Conservation (phyloP, 1,140 invertebrate species). For the Drosophila orena region DNA sequence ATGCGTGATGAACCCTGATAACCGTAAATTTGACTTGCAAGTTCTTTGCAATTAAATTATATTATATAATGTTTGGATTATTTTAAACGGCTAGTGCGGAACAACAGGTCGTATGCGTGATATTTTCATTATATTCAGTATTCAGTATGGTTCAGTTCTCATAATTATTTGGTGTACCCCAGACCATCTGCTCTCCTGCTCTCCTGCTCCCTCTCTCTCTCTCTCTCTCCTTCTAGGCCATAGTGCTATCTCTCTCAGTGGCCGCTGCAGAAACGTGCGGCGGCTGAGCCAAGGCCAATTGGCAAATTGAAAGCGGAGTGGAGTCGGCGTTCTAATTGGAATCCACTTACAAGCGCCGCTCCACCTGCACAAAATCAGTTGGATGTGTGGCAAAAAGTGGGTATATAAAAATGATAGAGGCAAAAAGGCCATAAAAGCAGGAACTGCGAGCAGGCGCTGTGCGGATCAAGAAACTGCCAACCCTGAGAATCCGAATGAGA, state of each 20-base stretch:
- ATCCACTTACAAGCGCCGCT: slow-evolving; percentile 43
- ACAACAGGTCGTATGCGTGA: not conserved
- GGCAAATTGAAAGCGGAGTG: slow-evolving; percentile 37
- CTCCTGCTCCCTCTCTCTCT: too few species aligned
- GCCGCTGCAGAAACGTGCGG: slow-evolving; percentile 43
- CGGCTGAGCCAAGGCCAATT: slow-evolving; percentile 39
- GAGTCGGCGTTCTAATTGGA: slow-evolving; percentile 47
- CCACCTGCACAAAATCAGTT: slow-evolving; percentile 24
- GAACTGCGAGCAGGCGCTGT: slow-evolving; percentile 39
- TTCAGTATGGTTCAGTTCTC: too few species aligned
- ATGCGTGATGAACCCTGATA: too few species aligned
- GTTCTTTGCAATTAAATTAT: too few species aligned
- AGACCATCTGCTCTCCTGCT: not conserved
- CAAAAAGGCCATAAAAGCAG: slow-evolving; percentile 26
- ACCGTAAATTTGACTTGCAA: not conserved
- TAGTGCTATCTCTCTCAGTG: not conserved
- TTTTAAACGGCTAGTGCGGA: too few species aligned
- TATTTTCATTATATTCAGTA: not conserved
- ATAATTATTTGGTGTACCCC: not conserved
- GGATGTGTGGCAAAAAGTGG: not conserved
- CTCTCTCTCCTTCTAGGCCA: not conserved
- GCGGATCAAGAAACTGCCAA: slow-evolving; percentile 59
- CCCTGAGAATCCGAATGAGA: slow-evolving; percentile 37
- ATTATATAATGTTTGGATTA: too few species aligned
- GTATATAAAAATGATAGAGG: not conserved